Evolutionary conservation across 37 sponge, comb jelly and placozoan species (phyloP).

Genomic region (Eunapius fragilis): DNA sequence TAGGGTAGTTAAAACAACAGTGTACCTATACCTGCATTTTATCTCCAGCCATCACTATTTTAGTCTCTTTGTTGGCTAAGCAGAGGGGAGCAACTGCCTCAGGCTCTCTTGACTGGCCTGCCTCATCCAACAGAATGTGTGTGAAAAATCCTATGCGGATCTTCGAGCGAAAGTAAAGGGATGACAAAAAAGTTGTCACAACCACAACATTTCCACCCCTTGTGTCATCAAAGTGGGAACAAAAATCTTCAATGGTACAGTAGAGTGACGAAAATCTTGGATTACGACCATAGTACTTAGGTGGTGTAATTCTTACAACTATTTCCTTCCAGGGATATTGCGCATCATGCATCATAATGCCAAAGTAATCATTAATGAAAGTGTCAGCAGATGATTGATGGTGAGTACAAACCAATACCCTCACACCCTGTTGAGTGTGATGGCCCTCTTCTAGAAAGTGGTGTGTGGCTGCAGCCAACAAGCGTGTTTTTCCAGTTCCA

Average conservation of each 20-base stretch:
- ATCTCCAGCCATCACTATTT: conserved; percentile 37
- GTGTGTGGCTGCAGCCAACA: conserved; percentile 69
- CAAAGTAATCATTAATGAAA: conserved; percentile 61
- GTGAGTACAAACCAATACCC: conserved; percentile 66
- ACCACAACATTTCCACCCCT: conserved; percentile 4
- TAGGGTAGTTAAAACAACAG: too few species aligned
- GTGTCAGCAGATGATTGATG: conserved; percentile 72
- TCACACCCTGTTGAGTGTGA: background rate
- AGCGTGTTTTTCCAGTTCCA: conserved; percentile 75
- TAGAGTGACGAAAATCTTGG: background rate
- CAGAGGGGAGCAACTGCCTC: conserved; percentile 27
- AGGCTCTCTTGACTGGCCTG: conserved; percentile 20
- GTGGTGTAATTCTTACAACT: background rate
- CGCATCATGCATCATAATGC: conserved; percentile 1
- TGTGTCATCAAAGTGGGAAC: background rate
- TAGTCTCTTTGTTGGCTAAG: conserved; percentile 10
- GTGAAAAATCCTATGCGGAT: conserved; percentile 17
- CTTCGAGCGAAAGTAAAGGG: background rate
- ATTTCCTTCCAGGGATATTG: background rate
- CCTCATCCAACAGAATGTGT: conserved; percentile 39
- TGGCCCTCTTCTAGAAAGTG: conserved; percentile 20
- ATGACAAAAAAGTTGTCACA: conserved; percentile 41
- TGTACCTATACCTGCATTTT: background rate
- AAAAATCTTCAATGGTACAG: background rate
- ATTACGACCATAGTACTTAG: background rate